Base-by-base conservation (phyloP, 2,888 invertebrate species). In the Protodeltote pygarga region DNA sequence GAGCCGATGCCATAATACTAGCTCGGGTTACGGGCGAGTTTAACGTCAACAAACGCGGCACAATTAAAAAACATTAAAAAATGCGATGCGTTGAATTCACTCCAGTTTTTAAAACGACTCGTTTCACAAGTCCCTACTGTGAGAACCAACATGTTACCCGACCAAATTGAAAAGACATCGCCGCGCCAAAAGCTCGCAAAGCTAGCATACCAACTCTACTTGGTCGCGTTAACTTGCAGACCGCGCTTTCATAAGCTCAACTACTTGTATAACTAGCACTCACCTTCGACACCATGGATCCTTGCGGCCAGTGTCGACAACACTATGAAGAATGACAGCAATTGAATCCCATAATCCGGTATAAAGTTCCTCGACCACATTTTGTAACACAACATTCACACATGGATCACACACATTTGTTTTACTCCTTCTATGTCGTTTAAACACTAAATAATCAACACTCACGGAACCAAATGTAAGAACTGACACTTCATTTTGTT, bases 311-410 rank as follows among this genome's bases (percentile, higher is more conserved):
- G 74, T 73, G 87, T 79, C 73, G 89, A 81, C 83, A 92, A 76
- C 83, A 88, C 62, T 62, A 93, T 79, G 66, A 85, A 81, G 73
- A 91, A 70, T 71, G 83, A 84, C 82, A 92, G 85, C 88, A 93
- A 89, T 88, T 87, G 93, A 93, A 94, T 94, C 93, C 94, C 93
- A 93, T 94, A 93, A 93, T 93, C 94, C 93, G 93, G 93, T 92
- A 88, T 92, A 92, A 92, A 93, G 93, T 94, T 93, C 90, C 93
- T 93, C 92, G 94, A 94, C 94, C 94, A 93, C 94, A 94, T 94
- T 93, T 93, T 94, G 89, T 79, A 86, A 80, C 93, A 93, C 90
- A 90, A 93, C 92, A 93, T 89, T 89, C 88, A 92, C 92, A 91
- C 89, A 91, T 89, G 90, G 88, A 90, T 84, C 89, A 88, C 90